These are phyloP conservation scores for Lasioglossum malachurum DNA, from an alignment of 2,888 invertebrate species.

Conservation along the genomic window DNA sequence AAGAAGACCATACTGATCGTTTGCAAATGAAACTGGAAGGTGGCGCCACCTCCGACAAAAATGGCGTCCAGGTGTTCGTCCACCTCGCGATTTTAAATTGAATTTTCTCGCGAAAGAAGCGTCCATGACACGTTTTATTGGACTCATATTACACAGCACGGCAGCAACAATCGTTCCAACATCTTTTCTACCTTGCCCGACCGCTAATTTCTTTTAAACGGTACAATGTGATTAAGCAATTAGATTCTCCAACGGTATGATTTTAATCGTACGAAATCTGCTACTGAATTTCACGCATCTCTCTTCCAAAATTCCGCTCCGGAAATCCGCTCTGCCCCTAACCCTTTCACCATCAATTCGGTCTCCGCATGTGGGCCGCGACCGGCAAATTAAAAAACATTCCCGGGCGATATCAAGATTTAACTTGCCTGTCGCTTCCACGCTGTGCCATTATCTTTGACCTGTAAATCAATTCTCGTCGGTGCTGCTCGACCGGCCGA, in stretches of 20 bases:
- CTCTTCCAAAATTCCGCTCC: neutral
- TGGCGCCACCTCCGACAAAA: neutral
- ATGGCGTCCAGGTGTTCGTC: neutral
- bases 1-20: neutral
- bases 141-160: neutral
- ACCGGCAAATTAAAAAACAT: constrained; percentile 42
- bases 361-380: neutral
- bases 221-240: neutral
- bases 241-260: neutral
- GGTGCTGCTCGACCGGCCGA: constrained; percentile 1
- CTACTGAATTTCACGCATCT: neutral
- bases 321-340: neutral
- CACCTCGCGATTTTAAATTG: neutral
- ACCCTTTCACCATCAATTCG: neutral
- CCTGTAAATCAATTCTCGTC: constrained; percentile 48
- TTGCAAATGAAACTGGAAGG: neutral
- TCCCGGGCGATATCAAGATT: constrained; percentile 33
- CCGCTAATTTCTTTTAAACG: neutral
- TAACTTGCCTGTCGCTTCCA: constrained; percentile 30
- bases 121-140: neutral
- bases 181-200: neutral
- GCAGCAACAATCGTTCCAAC: neutral
- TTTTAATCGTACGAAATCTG: neutral
- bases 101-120: neutral
- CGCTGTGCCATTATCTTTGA: constrained; percentile 39